Base-by-base conservation (phyloP, 2,888 invertebrate genomes). In the Crocallis elinguaria region DNA sequence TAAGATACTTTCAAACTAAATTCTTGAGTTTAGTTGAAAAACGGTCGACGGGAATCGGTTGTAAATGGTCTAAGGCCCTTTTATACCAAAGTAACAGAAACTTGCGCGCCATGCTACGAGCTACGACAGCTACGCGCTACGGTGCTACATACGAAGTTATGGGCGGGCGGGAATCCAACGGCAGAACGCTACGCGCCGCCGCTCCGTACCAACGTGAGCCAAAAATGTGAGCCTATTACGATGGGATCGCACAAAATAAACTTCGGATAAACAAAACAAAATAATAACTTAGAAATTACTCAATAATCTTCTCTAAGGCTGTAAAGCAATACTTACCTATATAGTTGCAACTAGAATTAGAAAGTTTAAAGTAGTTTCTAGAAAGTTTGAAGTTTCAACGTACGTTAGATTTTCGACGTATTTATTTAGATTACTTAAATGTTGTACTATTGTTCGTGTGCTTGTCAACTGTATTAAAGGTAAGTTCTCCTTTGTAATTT, bases 121-220 rank as follows among this genome's bases (percentile, higher is more conserved):
- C 39, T 51, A 44, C 44, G 25, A 39, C 17, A 17, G 42, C 49
- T 42, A 42, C 49, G 49, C 9, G 41, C 49, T 42, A 49, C 49
- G 49, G 19, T n/a, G 55, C 54, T 69, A 66, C 65, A 72, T 67
- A 59, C 46, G 57, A 73, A 72, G 66, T 69, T 71, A 57, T 60
- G 67, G 73, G 76, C 75, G 77, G 75, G 72, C 75, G 75, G 75
- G 61, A 49, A 14, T 12, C 55, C 51, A 61, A 65, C 77, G 81
- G 72, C 87, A 87, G 77, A 86, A 64, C 73, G 79, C 73, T 71
- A 66, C 81, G 84, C 79, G 82, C 76, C 73, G 68, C 70, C 83
- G 77, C 64, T 46, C 48, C 37, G 39, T 29, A 23, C 29, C 51
- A 42, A 62, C 64, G 64, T 32, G 59, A 48, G 49, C 53, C 42